Evolutionary conservation across 2,888 invertebrate species (phyloP), one percentile per base, ranked within the genome.

Genomic region (Empis stercorea): DNA sequence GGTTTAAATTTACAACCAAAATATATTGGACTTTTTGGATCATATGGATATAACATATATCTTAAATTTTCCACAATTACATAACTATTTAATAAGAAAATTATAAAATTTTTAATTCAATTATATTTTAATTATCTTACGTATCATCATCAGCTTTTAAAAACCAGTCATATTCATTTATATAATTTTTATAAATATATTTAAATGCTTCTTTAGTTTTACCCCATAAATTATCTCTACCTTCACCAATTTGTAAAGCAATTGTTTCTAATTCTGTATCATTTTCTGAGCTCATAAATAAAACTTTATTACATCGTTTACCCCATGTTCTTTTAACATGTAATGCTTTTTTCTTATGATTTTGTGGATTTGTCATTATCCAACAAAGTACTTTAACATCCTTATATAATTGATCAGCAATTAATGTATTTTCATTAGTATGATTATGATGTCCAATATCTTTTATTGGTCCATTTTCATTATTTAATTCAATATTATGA

Each of bases 91-190:
- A 44, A 48, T 23, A 49, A 50, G 43, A 20, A 30, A 37, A 20
- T 14, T 13, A 39, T 34, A 20, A 23, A 2, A 14, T 23, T 7
- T 27, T 14, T 7, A 40, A 23, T 14, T 23, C 2, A 10, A 40
- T 20, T 13, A 20, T 10, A 27, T 14, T 34, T n/a, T 13, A 34
- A n/a, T 34, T 13, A 34, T 34, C 92, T 91, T 64, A 94, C 95
- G 94, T 94, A 63, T 95, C 94, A 68, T 95, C 95, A 61, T 95
- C 95, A 15, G 95, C 94, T 67, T 96, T 96, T 61, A 95, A 71
- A 66, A 96, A 94, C 92, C 92, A 94, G 66, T 94, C 93, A 3
- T 84, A 87, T 44, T 91, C 77, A 54, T 88, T 74, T 42, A 80
- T 70, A 62, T 92, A 80, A 61, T 91, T 73, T 55, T 87, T 75